These are phyloP conservation scores for Cnemophilus loriae DNA, from an alignment of 2,113 vertebrate genomes.

Conservation along the genomic window DNA sequence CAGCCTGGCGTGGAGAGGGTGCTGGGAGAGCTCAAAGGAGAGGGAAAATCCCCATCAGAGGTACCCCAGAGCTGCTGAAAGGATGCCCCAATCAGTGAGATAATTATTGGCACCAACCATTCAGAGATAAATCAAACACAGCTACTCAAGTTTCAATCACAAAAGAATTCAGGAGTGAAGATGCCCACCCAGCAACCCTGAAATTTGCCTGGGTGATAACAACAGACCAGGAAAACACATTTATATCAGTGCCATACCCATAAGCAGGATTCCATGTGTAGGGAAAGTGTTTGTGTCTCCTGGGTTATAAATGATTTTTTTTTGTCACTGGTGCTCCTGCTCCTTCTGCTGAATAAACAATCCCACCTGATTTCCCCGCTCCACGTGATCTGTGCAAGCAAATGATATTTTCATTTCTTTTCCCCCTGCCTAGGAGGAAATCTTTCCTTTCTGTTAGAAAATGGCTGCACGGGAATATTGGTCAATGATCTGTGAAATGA, in stretches of 20 bases:
- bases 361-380: background rate
- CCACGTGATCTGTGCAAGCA: background rate
- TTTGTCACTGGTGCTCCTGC: background rate
- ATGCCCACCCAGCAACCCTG: background rate
- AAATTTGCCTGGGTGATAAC: background rate
- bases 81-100: background rate
- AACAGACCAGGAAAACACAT: background rate
- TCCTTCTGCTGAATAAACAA: background rate
- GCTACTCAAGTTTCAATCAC: background rate
- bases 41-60: background rate
- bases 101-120: background rate
- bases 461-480: background rate
- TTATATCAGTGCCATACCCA: background rate
- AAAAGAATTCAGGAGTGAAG: background rate
- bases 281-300: background rate
- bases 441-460: background rate
- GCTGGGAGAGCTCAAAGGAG: background rate
- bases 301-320: background rate
- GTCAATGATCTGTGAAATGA: background rate
- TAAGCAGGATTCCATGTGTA: background rate
- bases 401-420: slow-evolving; percentile 6
- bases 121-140: background rate
- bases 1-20: background rate
- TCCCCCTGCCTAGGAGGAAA: background rate
- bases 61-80: background rate